These are phyloP conservation scores for Styela clava DNA, from an alignment of 23 tunicate genomes.

Conservation along the genomic window DNA sequence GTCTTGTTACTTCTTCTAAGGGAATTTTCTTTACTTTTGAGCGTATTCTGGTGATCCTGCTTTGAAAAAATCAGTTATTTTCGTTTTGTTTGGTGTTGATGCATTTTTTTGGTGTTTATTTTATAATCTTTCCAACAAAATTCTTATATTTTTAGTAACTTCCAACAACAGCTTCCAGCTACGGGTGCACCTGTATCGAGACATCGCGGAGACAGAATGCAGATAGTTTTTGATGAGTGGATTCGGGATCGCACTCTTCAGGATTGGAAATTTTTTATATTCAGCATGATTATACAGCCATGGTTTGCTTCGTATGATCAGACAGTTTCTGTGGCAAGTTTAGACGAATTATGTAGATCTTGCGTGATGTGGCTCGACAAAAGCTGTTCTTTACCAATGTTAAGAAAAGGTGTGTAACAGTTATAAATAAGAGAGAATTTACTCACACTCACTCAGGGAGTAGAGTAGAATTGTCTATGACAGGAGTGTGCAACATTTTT, in stretches of 20 bases:
- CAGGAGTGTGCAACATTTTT: no score
- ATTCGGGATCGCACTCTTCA: slow-evolving; percentile 36
- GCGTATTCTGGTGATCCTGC: no score
- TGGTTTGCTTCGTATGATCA: slow-evolving; percentile 73
- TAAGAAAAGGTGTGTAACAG: slow-evolving; percentile 53
- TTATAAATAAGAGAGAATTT: no score
- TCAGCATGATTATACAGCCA: slow-evolving; percentile 56
- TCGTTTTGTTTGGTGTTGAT: no score
- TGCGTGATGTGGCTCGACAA: slow-evolving; percentile 65
- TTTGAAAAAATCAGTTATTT: no score
- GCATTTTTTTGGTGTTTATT: no score
- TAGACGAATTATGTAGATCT: slow-evolving; percentile 41
- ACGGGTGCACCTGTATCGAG: slow-evolving; percentile 72
- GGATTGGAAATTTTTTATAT: slow-evolving; percentile 84
- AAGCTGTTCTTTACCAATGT: slow-evolving; percentile 54
- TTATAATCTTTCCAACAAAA: no score
- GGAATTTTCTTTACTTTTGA: no score
- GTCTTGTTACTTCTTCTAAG: no score
- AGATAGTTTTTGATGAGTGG: slow-evolving; percentile 40
- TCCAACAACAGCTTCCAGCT: slow-evolving; percentile 84
- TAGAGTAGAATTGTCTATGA: background rate
- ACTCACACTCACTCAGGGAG: background rate
- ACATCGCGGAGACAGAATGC: slow-evolving; percentile 36
- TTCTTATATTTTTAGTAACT: slow-evolving; percentile 48
- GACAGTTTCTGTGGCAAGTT: slow-evolving; percentile 45